A percentile compares a stretch with the other conserved stretches of the same genome.
These are phyloP conservation scores for Clivina fossor DNA, from an alignment of 2,888 invertebrate species.

Conservation along the genomic window DNA sequence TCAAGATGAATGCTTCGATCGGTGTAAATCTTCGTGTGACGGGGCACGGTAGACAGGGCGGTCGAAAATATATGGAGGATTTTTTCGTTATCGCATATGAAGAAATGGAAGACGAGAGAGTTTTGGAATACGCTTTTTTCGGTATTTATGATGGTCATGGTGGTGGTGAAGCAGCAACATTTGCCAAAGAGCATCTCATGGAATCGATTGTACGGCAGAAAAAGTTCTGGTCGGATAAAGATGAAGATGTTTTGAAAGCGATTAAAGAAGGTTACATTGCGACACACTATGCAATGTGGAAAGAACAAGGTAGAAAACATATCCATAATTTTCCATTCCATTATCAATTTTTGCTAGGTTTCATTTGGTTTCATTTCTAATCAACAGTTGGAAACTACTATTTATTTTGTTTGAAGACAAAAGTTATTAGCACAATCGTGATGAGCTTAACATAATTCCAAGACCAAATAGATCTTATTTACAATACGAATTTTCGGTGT, in stretches of 20 bases:
- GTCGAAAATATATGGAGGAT: constrained; percentile 99
- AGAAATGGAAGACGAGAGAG: constrained; percentile 86
- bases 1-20: constrained; percentile 73
- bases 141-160: constrained; percentile 98
- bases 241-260: constrained; percentile 88
- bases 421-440: too few relatives aligned
- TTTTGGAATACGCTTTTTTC: constrained; percentile 93
- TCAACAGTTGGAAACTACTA: too few relatives aligned
- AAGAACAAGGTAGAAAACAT: constrained; percentile 94
- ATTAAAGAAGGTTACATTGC: constrained; percentile 94
- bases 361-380: too few relatives aligned
- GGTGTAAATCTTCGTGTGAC: constrained; percentile 94
- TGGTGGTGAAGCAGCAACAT: constrained; percentile 92
- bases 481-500: too few relatives aligned
- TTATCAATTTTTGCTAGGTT: too few relatives aligned
- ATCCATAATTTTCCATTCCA: too few relatives aligned
- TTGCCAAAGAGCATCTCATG: constrained; percentile 93
- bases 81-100: constrained; percentile 96
- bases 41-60: constrained; percentile 95
- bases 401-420: too few relatives aligned
- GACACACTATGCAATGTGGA: constrained; percentile 98
- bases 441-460: too few relatives aligned
- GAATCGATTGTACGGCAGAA: constrained; percentile 90
- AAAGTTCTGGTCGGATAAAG: constrained; percentile 92
- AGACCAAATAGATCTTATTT: too few relatives aligned